Evolutionary conservation across 1,140 invertebrate species (phyloP).

Genomic region (Thaumetopoea pityocampa): DNA sequence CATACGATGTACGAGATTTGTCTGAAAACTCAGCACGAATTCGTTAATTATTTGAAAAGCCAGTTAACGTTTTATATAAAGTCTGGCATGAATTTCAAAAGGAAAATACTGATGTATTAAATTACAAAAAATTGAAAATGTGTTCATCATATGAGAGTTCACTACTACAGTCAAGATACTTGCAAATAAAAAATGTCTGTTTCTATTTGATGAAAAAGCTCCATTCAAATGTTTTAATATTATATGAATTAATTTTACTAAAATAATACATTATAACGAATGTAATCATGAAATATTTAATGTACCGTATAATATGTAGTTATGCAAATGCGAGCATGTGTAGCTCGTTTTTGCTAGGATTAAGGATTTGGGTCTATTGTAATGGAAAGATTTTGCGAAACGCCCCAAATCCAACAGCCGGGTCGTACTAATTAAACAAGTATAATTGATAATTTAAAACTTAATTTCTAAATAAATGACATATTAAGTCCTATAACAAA

Average conservation of each 20-base stretch:
- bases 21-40: too few species aligned
- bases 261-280: constrained; percentile 17
- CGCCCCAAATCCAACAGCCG: constrained; percentile 18
- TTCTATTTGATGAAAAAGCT: constrained; percentile 24
- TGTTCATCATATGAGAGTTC: constrained; percentile 25
- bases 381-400: constrained; percentile 23
- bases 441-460: constrained; percentile 17
- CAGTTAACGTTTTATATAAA: too few species aligned
- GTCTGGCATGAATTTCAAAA: constrained; percentile 17
- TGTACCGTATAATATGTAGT: constrained; percentile 17
- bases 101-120: constrained; percentile 20
- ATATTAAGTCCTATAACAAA: constrained; percentile 1
- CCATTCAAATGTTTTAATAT: constrained; percentile 15
- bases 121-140: constrained; percentile 24
- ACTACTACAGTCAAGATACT: constrained; percentile 22
- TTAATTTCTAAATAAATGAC: constrained; percentile 13
- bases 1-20: too few species aligned
- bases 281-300: constrained; percentile 20
- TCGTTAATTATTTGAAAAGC: too few species aligned
- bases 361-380: constrained; percentile 23
- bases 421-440: constrained; percentile 9
- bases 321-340: constrained; percentile 24
- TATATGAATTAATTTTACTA: too few species aligned
- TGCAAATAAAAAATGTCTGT: constrained; percentile 23
- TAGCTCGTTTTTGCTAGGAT: constrained; percentile 22